Evolutionary conservation across 1,140 invertebrate genomes (phyloP).

Genomic region (Heterodera schachtii): DNA sequence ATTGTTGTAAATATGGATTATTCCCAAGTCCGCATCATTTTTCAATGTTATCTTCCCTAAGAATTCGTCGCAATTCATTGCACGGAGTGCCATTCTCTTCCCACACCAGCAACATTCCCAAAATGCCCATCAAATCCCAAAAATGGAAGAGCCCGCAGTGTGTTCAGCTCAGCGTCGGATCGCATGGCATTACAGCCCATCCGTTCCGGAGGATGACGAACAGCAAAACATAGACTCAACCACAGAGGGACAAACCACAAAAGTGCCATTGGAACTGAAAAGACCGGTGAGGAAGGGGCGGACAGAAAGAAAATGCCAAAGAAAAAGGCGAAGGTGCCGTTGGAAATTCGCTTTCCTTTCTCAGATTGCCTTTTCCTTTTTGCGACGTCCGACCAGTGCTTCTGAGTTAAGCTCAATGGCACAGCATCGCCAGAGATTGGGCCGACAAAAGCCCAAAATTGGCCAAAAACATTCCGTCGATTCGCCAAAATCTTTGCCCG

Average conservation of each 20-base stretch:
- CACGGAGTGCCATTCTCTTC: neutral
- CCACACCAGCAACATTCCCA: conserved; percentile 23
- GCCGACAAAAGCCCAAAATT: neutral
- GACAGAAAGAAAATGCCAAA: neutral
- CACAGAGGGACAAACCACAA: neutral
- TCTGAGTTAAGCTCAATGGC: conserved; percentile 37
- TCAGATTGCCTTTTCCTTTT: conserved; percentile 44
- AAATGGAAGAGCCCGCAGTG: conserved; percentile 62
- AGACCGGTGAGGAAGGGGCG: conserved; percentile 1
- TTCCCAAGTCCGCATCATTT: no score
- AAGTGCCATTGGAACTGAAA: conserved; percentile 3
- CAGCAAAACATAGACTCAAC: neutral
- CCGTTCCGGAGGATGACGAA: conserved; percentile 14
- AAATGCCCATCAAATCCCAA: conserved; percentile 43
- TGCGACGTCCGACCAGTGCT: conserved; percentile 44
- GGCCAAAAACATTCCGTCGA: neutral
- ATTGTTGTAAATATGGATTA: no score
- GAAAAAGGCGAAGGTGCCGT: no score
- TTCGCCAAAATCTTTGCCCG: neutral
- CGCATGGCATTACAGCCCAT: neutral
- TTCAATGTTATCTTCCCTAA: neutral
- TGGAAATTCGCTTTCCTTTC: conserved; percentile 29
- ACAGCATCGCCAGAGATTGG: conserved; percentile 33
- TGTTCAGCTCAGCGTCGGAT: conserved; percentile 23
- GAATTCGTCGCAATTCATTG: neutral